phyloP scores from a whole-genome alignment of 1,140 invertebrate species.

The Solenopsis fugax region DNA sequence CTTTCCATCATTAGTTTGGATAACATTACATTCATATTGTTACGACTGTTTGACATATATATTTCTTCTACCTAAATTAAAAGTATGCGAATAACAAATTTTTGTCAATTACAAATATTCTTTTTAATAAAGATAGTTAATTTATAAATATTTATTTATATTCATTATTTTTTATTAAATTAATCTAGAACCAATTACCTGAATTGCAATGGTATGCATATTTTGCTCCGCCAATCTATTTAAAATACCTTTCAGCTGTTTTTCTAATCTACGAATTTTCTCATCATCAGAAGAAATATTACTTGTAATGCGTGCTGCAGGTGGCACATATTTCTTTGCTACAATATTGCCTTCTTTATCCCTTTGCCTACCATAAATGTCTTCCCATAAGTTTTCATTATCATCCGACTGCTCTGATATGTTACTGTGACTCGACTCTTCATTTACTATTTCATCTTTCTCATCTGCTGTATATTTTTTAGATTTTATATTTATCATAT shows the following conservation, averaged over 20 bases:
- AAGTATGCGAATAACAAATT: conserved; percentile 45
- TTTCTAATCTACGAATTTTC: conserved; percentile 89
- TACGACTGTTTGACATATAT: conserved; percentile 92
- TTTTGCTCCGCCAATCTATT: conserved; percentile 96
- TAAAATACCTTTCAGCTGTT: conserved; percentile 94
- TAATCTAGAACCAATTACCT: conserved; percentile 84
- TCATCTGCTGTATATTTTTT: conserved; percentile 69
- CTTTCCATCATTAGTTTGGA: conserved; percentile 90
- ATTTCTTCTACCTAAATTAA: conserved; percentile 89
- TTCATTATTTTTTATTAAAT: conserved; percentile 4
- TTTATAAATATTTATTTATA: conserved; percentile 34
- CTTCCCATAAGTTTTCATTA: conserved; percentile 90
- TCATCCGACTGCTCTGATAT: conserved; percentile 77
- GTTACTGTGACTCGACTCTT: conserved; percentile 68
- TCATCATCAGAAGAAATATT: conserved; percentile 86
- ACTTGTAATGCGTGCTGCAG: conserved; percentile 89
- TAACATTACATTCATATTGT: conserved; percentile 94
- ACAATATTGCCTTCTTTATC: conserved; percentile 93
- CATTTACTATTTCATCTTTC: conserved; percentile 70
- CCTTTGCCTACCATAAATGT: conserved; percentile 96
- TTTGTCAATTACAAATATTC: conserved; percentile 26
- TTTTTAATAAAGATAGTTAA: conserved; percentile 66
- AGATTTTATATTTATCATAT: conserved; percentile 69
- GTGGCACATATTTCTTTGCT: conserved; percentile 93
- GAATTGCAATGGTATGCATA: conserved; percentile 92